A percentile compares a stretch with the other conserved stretches of the same genome.
phyloP scores from a whole-genome alignment of 2,888 invertebrate genomes.

The Endotricha flammealis region DNA sequence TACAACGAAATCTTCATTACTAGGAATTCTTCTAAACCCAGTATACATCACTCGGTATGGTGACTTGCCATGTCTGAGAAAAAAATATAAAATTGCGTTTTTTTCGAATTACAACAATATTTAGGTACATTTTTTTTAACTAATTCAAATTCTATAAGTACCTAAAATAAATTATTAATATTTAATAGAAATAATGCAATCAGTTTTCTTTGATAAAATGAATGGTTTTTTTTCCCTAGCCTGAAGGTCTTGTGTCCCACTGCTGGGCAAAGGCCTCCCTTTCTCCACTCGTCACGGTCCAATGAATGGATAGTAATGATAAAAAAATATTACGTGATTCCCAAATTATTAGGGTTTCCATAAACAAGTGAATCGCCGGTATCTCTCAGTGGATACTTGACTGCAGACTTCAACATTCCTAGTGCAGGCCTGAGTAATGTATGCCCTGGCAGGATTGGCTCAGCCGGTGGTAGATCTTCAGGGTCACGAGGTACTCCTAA shows the following conservation, averaged over 20 bases:
- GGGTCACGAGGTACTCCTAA: not conserved
- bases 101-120: constrained; percentile 40
- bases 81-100: constrained; percentile 32
- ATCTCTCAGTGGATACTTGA: constrained; percentile 36
- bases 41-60: constrained; percentile 28
- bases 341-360: constrained; percentile 38
- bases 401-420: constrained; percentile 36
- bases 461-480: not conserved
- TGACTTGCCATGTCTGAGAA: constrained; percentile 34
- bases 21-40: constrained; percentile 34
- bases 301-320: too few species aligned
- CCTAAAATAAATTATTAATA: too few species aligned
- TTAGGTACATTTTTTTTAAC: too few species aligned
- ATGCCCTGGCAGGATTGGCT: constrained; percentile 35
- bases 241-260: too few species aligned
- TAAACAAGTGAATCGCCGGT: constrained; percentile 28
- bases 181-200: too few species aligned
- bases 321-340: constrained; percentile 37
- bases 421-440: constrained; percentile 36
- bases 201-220: too few species aligned
- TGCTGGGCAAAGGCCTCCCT: too few species aligned
- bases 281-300: too few species aligned
- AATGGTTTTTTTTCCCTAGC: not conserved
- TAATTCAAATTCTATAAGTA: too few species aligned
- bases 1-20: constrained; percentile 20